A percentile compares a stretch with the other conserved stretches of the same genome.
Conservation (phyloP, 2,888 invertebrate species). For the Antitype chi region DNA sequence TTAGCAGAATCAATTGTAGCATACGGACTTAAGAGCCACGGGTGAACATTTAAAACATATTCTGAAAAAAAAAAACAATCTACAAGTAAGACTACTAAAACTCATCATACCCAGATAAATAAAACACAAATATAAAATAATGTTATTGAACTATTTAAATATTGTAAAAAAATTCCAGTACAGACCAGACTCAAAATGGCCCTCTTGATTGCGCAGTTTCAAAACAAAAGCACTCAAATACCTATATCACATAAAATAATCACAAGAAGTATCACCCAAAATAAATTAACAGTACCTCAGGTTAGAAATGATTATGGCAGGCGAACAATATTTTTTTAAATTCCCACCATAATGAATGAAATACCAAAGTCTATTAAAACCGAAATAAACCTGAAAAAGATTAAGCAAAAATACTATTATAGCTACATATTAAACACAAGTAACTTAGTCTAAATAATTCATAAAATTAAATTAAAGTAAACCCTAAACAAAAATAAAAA, state of each 20-base stretch:
- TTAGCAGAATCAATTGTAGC: neutral
- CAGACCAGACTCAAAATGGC: too few species aligned
- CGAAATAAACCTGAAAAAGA: too few species aligned
- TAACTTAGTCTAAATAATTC: too few species aligned
- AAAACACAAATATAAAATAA: neutral
- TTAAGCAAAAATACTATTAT: too few species aligned
- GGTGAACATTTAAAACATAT: neutral
- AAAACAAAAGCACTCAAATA: constrained; percentile 3
- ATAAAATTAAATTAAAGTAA: too few species aligned
- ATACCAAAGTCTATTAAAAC: too few species aligned
- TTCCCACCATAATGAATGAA: neutral
- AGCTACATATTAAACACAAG: too few species aligned
- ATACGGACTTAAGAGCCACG: neutral
- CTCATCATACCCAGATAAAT: neutral
- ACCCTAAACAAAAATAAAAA: too few species aligned
- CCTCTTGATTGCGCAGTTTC: neutral
- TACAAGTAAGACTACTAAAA: neutral
- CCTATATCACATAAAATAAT: constrained; percentile 1
- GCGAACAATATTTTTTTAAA: neutral
- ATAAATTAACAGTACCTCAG: too few species aligned
- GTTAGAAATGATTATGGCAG: neutral
- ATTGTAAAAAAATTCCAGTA: neutral
- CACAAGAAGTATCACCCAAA: constrained; percentile 10
- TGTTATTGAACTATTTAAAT: neutral
- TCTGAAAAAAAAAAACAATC: neutral